Base-by-base conservation (phyloP, 2,888 invertebrate genomes). In the Salticus scenicus region DNA sequence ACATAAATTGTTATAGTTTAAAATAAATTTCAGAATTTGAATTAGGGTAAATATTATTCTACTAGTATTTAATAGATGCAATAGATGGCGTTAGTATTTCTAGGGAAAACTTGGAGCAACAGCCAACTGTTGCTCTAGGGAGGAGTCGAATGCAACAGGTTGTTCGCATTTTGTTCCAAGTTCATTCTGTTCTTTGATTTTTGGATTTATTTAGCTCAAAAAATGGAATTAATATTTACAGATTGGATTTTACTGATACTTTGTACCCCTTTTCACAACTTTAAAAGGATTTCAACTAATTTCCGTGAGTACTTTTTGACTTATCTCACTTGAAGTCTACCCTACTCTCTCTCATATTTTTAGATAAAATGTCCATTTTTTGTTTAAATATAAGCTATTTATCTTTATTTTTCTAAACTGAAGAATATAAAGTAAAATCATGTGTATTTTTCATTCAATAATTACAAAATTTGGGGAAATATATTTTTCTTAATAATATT, bases 71-170 rank as follows among this genome's bases (percentile, higher is more conserved):
- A 12, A 47, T n/a, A 47, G 12, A 2, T 47, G 12, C 47, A n/a
- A 67, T 51, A 83, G 83, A 83, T 83, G 83, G 83, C 83, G 77
- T 14, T 77, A 83, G 47, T 64, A 42, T 51, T 31, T 33, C 70
- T 47, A 51, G 12, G 24, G 31, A 72, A n/a, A 76, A 76, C 71
- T 76, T 72, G 51, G 42, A 76, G 83, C 71, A 72, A 76, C 67
- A 47, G 83, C 83, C 76, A 83, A 82, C 82, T 82, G 82, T 82
- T 82, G 82, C 83, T 83, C 83, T 67, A 76, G 83, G 83, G 83
- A 83, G 83, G 83, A 83, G 83, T 77, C 83, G 72, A 76, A 83
- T 75, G 76, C 83, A 83, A 83, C 83, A 83, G 83, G 83, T 83
- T 83, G 83, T 83, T 77, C 83, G 76, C 83, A 83, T 83, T 83